A percentile compares a stretch with the other conserved stretches of the same genome.
phyloP scores from a whole-genome alignment of 2,888 invertebrate genomes.

The Hirtodrosophila duncani region DNA sequence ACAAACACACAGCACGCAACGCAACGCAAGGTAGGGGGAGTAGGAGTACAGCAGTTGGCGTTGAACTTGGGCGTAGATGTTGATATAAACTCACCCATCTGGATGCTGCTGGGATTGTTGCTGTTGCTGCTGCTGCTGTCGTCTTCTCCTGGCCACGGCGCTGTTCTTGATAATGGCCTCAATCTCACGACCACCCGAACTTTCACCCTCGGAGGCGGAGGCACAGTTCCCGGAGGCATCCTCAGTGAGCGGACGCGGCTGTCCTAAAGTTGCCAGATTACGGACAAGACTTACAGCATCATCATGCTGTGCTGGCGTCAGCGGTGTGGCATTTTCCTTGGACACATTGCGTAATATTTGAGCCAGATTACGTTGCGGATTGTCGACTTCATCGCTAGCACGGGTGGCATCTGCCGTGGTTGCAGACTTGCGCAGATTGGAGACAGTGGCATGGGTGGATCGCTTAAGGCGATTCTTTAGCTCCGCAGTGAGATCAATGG shows the following conservation, averaged over 20 bases:
- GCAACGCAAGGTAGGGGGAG: constrained; percentile 21
- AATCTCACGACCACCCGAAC: constrained; percentile 79
- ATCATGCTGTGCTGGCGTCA: constrained; percentile 60
- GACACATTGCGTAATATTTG: constrained; percentile 72
- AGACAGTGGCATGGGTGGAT: constrained; percentile 76
- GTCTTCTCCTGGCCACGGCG: constrained; percentile 77
- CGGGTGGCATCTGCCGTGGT: constrained; percentile 63
- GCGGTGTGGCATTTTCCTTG: constrained; percentile 66
- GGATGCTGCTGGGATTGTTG: constrained; percentile 41
- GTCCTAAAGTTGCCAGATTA: constrained; percentile 74
- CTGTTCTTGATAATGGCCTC: constrained; percentile 79
- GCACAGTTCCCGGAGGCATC: constrained; percentile 38
- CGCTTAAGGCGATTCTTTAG: constrained; percentile 77
- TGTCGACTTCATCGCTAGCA: constrained; percentile 52
- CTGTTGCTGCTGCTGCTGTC: constrained; percentile 72
- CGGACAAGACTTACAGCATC: constrained; percentile 76
- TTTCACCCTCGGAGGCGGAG: constrained; percentile 79
- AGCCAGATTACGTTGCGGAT: constrained; percentile 70
- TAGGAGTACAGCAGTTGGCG: constrained; percentile 12
- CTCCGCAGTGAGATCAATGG: constrained; percentile 76
- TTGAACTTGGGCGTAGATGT: constrained; percentile 23
- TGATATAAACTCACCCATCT: constrained; percentile 79
- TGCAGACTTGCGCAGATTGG: constrained; percentile 76
- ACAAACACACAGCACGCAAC: constrained; percentile 37
- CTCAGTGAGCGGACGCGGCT: constrained; percentile 29